These are phyloP conservation scores for Sialis fuliginosa DNA, from an alignment of 2,888 invertebrate species.

Conservation along the genomic window DNA sequence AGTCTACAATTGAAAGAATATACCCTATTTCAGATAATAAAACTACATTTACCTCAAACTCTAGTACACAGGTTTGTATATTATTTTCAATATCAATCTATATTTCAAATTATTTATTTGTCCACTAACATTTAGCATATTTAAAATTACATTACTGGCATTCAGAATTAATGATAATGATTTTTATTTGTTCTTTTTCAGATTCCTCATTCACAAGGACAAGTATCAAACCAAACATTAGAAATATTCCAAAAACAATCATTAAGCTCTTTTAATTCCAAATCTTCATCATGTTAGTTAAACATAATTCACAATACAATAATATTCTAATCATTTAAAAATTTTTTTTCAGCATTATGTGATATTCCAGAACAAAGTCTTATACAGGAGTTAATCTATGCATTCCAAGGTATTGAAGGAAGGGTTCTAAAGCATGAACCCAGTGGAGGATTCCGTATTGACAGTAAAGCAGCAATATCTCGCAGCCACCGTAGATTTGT, in stretches of 20 bases:
- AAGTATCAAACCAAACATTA: no score
- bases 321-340: not conserved
- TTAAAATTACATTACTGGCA: no score
- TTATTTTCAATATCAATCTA: no score
- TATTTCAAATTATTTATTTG: no score
- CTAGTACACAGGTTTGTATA: not conserved
- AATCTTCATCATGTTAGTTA: no score
- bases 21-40: not conserved
- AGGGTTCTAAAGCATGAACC: conserved; percentile 50
- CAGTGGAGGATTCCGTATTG: conserved; percentile 42
- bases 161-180: no score
- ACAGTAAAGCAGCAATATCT: conserved; percentile 32
- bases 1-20: not conserved
- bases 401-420: conserved; percentile 78
- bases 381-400: conserved; percentile 65
- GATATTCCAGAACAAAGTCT: conserved; percentile 29
- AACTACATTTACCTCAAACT: not conserved
- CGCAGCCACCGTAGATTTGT: conserved; percentile 44
- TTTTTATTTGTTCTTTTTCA: no score
- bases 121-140: no score
- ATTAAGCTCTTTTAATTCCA: no score
- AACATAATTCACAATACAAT: not conserved
- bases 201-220: no score
- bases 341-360: not conserved
- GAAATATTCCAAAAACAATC: no score